Percentiles rank a stretch among this genome's conserved stretches.
These are phyloP conservation scores for Porites lutea DNA, from an alignment of 64 coral and sea anemone genomes.

Conservation along the genomic window DNA sequence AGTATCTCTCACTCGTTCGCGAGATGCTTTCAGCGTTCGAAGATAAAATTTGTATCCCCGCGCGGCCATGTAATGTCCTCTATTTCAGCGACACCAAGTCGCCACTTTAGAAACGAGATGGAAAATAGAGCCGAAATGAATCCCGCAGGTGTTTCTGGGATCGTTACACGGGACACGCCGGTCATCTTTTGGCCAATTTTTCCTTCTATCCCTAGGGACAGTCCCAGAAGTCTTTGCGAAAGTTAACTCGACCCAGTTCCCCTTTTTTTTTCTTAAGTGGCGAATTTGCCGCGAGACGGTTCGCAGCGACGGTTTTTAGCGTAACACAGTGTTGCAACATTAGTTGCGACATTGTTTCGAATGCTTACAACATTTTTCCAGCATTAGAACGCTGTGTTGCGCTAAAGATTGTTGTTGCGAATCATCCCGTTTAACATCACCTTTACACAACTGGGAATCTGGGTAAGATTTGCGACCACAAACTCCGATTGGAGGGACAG, in stretches of 20 bases:
- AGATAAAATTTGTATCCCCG: too few relatives aligned
- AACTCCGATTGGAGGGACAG: not conserved
- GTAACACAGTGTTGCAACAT: not conserved
- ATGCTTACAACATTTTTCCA: too few relatives aligned
- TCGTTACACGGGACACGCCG: not conserved
- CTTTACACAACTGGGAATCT: not conserved
- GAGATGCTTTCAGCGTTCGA: too few relatives aligned
- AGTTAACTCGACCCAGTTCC: not conserved
- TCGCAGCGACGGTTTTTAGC: not conserved
- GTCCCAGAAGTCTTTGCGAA: too few relatives aligned
- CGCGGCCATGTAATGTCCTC: too few relatives aligned
- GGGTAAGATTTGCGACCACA: not conserved
- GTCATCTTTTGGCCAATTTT: not conserved
- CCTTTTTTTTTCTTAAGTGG: not conserved
- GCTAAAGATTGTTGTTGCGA: too few relatives aligned
- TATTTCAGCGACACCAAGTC: not conserved
- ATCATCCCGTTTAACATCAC: not conserved
- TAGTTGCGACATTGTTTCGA: not conserved
- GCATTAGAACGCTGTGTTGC: too few relatives aligned
- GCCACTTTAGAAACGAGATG: not conserved
- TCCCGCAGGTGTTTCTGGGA: too few relatives aligned
- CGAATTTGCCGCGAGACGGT: not conserved
- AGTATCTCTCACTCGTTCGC: too few relatives aligned
- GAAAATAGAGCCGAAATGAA: too few relatives aligned
- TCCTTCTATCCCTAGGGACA: too few relatives aligned